Evolutionary conservation across 2,113 vertebrate species (phyloP).

Genomic region (Gracilinanus agilis): DNA sequence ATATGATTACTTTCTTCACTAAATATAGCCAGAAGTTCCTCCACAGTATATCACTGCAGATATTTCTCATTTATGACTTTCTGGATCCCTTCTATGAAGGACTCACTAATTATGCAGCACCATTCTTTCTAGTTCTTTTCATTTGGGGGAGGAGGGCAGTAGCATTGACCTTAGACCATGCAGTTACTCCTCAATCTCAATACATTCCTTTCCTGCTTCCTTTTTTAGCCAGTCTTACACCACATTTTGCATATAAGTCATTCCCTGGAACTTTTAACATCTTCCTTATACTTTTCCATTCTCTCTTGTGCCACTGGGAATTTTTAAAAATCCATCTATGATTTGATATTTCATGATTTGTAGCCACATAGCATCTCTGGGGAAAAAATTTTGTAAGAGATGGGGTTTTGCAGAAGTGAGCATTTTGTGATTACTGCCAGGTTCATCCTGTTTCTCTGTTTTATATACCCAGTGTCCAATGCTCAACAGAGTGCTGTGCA

Average conservation of each 20-base stretch:
- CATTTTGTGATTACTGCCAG: background rate
- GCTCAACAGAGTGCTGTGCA: background rate
- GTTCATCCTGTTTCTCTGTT: background rate
- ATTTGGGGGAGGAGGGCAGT: background rate
- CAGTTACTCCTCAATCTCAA: background rate
- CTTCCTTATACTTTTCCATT: background rate
- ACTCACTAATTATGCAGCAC: background rate
- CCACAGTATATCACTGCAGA: background rate
- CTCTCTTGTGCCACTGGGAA: background rate
- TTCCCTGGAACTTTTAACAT: background rate
- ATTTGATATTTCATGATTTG: background rate
- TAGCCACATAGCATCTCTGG: background rate
- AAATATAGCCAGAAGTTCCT: background rate
- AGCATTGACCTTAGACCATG: background rate
- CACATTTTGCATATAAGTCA: background rate
- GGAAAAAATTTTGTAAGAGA: background rate
- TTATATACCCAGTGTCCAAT: background rate
- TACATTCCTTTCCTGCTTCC: background rate
- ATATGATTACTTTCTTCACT: background rate
- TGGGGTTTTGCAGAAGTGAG: background rate
- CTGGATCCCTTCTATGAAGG: background rate
- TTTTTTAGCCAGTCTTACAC: background rate
- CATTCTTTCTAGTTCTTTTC: background rate
- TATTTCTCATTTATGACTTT: background rate
- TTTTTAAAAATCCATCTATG: background rate